phyloP scores from a whole-genome alignment of 53 echinoderm and acorn worm genomes.

The Stichopus horrens region DNA sequence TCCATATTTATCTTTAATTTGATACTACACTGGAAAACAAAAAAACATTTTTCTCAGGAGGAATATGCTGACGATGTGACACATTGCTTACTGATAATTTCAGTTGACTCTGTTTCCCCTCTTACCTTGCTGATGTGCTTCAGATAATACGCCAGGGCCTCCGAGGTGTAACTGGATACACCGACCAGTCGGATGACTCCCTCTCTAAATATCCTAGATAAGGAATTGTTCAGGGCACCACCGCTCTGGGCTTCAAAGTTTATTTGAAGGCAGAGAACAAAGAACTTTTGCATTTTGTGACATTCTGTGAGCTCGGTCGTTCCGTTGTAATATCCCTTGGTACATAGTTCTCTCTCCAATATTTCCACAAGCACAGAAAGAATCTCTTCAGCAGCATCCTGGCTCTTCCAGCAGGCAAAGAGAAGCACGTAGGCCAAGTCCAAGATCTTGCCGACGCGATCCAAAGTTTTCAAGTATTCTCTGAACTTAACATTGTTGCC shows the following conservation, averaged over 20 bases:
- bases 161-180: conserved; percentile 17
- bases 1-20: too few species aligned
- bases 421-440: conserved; percentile 28
- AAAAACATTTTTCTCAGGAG: too few species aligned
- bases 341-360: neutral
- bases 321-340: neutral
- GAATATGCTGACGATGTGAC: too few species aligned
- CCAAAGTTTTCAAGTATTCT: neutral
- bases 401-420: conserved; percentile 34
- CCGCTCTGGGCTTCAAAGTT: conserved; percentile 24
- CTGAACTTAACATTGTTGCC: neutral
- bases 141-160: conserved; percentile 29
- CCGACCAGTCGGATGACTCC: conserved; percentile 10
- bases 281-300: conserved; percentile 32
- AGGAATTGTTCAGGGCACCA: neutral
- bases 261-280: conserved; percentile 26
- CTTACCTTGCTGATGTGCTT: neutral
- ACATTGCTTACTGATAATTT: too few species aligned
- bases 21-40: too few species aligned
- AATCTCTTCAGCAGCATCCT: conserved; percentile 23
- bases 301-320: conserved; percentile 23
- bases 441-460: neutral
- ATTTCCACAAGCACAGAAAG: conserved; percentile 7
- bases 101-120: neutral
- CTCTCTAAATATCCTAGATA: neutral